Percentiles rank a stretch among this genome's conserved stretches.
phyloP scores from a whole-genome alignment of 23 tunicate genomes.

The Phallusia fumigata region DNA sequence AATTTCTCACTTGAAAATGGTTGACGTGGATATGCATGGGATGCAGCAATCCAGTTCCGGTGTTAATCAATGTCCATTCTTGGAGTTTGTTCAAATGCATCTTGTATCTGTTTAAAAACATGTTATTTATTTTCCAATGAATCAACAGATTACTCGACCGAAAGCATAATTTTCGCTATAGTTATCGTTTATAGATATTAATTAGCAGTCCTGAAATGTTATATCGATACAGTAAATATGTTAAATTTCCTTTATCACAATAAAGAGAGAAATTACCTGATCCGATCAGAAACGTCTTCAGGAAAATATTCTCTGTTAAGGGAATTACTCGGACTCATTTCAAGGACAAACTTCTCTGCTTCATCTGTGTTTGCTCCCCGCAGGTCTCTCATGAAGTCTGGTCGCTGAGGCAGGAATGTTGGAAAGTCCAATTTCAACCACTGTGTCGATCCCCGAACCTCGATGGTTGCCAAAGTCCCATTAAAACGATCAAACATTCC shows the following conservation, averaged over 20 bases:
- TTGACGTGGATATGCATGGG: constrained; percentile 19
- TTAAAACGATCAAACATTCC: background rate
- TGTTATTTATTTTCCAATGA: too few relatives aligned
- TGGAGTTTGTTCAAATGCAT: constrained; percentile 11
- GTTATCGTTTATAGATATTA: too few relatives aligned
- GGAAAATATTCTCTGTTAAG: constrained; percentile 5
- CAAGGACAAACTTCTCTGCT: background rate
- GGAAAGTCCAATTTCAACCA: background rate
- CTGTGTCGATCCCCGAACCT: background rate
- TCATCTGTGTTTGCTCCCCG: background rate
- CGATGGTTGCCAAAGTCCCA: background rate
- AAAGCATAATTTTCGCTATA: too few relatives aligned
- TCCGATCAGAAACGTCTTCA: background rate
- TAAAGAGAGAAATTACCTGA: too few relatives aligned
- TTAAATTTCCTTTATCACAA: too few relatives aligned
- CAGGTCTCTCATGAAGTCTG: background rate
- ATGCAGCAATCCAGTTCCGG: background rate
- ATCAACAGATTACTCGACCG: too few relatives aligned
- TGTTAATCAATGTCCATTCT: constrained; percentile 16
- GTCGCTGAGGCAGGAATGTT: constrained; percentile 1
- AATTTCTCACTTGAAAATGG: background rate
- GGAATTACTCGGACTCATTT: background rate
- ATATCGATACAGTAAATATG: too few relatives aligned
- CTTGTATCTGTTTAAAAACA: constrained; percentile 5
- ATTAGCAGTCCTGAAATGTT: too few relatives aligned